Evolutionary conservation across 2,113 vertebrate species (phyloP).

Genomic region (Eublepharis macularius): DNA sequence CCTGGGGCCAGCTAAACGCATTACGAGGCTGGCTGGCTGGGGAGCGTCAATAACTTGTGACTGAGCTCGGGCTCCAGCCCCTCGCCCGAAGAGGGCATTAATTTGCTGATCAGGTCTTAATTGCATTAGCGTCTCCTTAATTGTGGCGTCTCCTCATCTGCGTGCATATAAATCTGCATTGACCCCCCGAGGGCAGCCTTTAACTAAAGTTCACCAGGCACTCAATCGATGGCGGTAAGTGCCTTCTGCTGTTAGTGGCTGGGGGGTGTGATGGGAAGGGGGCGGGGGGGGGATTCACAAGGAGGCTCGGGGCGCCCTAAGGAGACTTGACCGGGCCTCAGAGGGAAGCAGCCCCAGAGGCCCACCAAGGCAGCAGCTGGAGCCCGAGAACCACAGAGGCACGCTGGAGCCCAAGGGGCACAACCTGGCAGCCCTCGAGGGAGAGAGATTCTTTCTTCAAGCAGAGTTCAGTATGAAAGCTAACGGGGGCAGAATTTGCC

Average conservation of each 20-base stretch:
- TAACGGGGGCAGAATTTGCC: too few relatives aligned
- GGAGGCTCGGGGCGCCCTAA: slow-evolving; percentile 27
- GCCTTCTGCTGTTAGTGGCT: slow-evolving; percentile 55
- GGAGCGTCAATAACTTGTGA: slow-evolving; percentile 12
- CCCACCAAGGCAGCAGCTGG: slow-evolving; percentile 53
- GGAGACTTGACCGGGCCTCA: slow-evolving; percentile 24
- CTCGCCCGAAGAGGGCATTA: slow-evolving; percentile 42
- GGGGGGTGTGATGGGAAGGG: slow-evolving; percentile 44
- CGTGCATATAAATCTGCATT: slow-evolving; percentile 33
- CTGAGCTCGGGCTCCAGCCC: slow-evolving; percentile 27
- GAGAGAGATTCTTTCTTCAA: too few relatives aligned
- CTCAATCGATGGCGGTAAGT: slow-evolving; percentile 35
- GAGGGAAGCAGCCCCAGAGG: neutral
- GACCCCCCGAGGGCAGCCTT: slow-evolving; percentile 56
- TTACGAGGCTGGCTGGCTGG: neutral
- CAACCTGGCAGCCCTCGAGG: too few relatives aligned
- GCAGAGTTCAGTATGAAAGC: neutral
- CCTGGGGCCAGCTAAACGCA: neutral
- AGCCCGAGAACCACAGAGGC: slow-evolving; percentile 73
- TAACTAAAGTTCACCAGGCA: slow-evolving; percentile 28
- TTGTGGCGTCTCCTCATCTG: slow-evolving; percentile 40
- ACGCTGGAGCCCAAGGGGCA: too few relatives aligned
- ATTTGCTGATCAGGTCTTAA: slow-evolving; percentile 59
- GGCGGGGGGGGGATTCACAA: neutral
- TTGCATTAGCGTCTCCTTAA: slow-evolving; percentile 57